phyloP scores from a whole-genome alignment of 1,140 invertebrate species.

The Panagrolaimus sp. region DNA sequence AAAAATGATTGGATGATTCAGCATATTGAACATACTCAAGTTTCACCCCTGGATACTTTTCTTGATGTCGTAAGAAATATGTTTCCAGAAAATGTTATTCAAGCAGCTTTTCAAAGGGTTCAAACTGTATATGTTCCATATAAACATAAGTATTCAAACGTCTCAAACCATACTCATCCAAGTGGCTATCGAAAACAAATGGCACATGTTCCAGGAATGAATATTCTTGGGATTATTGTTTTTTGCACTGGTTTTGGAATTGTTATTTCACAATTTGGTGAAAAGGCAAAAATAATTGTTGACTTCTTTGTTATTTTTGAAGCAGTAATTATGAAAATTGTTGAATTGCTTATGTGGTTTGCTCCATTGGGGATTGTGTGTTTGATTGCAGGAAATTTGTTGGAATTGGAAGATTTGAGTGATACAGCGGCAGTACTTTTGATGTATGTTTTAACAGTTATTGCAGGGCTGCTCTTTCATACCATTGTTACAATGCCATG shows the following conservation, averaged over 20 bases:
- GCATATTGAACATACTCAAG: constrained; percentile 55
- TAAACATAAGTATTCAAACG: constrained; percentile 13
- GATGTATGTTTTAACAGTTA: constrained; percentile 77
- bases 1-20: constrained; percentile 32
- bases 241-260: constrained; percentile 58
- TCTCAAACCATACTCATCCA: constrained; percentile 2
- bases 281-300: constrained; percentile 54
- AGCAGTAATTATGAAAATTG: constrained; percentile 53
- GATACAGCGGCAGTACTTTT: constrained; percentile 75
- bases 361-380: constrained; percentile 82
- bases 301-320: constrained; percentile 58
- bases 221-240: constrained; percentile 56
- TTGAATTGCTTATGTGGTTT: constrained; percentile 60
- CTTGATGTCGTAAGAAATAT: constrained; percentile 56
- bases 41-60: constrained; percentile 80
- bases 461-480: constrained; percentile 77
- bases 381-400: constrained; percentile 81
- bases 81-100: constrained; percentile 56
- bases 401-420: constrained; percentile 72
- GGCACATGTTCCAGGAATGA: constrained; percentile 49
- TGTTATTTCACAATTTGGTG: constrained; percentile 54
- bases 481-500: constrained; percentile 76
- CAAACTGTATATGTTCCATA: constrained; percentile 45
- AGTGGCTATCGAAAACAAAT: constrained; percentile 34
- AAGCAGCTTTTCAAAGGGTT: constrained; percentile 55